Evolutionary conservation across 2,113 vertebrate genomes (phyloP).

Genomic region (Ictidomys tridecemlineatus): DNA sequence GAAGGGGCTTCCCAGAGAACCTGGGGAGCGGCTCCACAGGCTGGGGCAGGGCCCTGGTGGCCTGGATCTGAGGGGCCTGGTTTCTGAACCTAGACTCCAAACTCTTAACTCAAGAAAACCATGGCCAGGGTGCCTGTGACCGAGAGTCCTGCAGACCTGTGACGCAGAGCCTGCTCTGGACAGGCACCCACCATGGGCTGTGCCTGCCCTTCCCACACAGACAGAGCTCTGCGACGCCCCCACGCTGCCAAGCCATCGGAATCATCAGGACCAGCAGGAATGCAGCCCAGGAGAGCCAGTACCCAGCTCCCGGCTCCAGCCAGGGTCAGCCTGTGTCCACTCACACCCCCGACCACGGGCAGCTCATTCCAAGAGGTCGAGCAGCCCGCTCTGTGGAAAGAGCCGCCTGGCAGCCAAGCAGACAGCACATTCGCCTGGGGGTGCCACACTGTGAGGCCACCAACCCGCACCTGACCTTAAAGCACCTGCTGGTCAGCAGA

Average conservation of each 20-base stretch:
- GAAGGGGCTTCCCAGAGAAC: not conserved
- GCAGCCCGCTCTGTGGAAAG: too few species aligned
- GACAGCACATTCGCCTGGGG: not conserved
- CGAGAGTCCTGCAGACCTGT: too few species aligned
- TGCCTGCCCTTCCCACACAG: not conserved
- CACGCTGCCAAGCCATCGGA: not conserved
- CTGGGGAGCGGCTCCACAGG: not conserved
- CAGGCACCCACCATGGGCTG: not conserved
- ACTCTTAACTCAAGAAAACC: not conserved
- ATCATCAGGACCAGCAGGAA: not conserved
- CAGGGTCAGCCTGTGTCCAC: too few species aligned
- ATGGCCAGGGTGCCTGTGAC: not conserved
- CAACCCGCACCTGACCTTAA: rapidly evolving
- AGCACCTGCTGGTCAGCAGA: not conserved
- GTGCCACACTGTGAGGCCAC: rapidly evolving
- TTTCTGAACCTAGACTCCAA: not conserved
- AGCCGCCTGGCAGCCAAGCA: too few species aligned
- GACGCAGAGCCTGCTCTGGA: not conserved
- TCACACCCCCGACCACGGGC: too few species aligned
- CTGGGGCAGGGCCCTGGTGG: not conserved
- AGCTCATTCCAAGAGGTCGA: too few species aligned
- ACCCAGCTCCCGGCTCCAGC: not conserved
- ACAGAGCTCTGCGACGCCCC: not conserved
- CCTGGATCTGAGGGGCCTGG: too few species aligned
- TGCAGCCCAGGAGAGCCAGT: not conserved